Base-by-base conservation (phyloP, 2,797 vertebrate genomes). In the Leptatherina wallacei region DNA sequence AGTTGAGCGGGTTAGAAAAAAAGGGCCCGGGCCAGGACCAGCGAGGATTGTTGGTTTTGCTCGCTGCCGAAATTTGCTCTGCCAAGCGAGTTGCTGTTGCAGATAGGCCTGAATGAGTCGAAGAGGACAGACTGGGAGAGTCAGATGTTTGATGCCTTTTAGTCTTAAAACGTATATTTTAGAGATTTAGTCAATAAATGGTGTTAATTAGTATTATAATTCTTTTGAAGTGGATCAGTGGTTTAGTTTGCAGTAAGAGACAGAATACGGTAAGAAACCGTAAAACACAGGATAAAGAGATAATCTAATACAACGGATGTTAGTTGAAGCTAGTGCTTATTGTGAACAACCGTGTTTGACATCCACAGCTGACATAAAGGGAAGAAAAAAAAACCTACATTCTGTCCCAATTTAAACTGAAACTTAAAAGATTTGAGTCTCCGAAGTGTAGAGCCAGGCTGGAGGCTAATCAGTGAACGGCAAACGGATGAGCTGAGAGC, bases 1-100 rank as follows among this genome's bases (percentile, higher is more conserved):
- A 95, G 95, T 93, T 94, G 90, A 96, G 69, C 90, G 94, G 79
- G 72, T 91, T 84, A 76, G 94, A 89, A 96, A 96, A 90, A 95
- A 95, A 92, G 92, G 90, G 65, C 87, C 91, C 91, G 92, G 90
- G 65, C 87, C 91, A 80, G 91, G 91, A 93, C 92, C 92, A 78
- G 92, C 80, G 87, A 82, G 90, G 90, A 86, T 90, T 91, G 91
- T 89, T 82, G 84, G 90, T 93, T 95, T 93, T 95, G 90, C 91
- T 93, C 77, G 80, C 92, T 93, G 88, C 92, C 94, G 91, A 90
- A 90, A 94, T 94, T 91, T 93, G 89, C 91, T 93, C 91, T 89
- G 86, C 89, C 88, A 81, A 79, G 86, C 80, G 81, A 79, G 90
- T 80, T 90, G 90, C 85, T 92, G 87, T 85, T 88, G 85, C 86